A percentile compares a stretch with the other conserved stretches of the same genome.
phyloP scores from a whole-genome alignment of 2,888 invertebrate genomes.

The Epiblema foenella region DNA sequence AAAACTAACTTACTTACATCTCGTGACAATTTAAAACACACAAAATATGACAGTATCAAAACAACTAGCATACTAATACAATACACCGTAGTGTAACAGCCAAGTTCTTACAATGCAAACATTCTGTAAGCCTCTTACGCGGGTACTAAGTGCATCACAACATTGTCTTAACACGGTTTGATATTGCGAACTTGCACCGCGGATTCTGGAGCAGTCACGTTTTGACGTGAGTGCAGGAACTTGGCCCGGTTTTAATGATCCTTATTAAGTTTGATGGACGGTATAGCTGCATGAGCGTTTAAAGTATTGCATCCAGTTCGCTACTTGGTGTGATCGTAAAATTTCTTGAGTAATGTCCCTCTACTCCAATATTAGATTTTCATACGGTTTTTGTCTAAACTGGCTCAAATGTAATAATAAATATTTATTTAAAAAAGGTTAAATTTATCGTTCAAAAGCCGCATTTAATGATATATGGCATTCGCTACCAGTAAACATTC shows the following conservation, averaged over 20 bases:
- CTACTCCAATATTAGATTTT: too few species aligned
- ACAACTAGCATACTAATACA: constrained; percentile 15
- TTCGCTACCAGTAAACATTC: too few species aligned
- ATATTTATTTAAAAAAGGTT: too few species aligned
- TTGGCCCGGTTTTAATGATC: constrained; percentile 19
- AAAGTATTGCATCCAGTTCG: constrained; percentile 6
- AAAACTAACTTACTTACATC: neutral
- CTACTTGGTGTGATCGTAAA: neutral
- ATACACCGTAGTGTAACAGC: constrained; percentile 14
- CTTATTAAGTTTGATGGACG: neutral
- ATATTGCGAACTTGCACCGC: constrained; percentile 11
- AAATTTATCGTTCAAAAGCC: too few species aligned
- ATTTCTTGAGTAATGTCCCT: neutral
- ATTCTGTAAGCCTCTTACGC: constrained; percentile 26
- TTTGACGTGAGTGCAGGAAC: constrained; percentile 12
- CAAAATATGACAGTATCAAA: constrained; percentile 4
- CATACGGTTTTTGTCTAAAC: too few species aligned
- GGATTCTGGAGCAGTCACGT: constrained; percentile 22
- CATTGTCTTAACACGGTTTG: constrained; percentile 31
- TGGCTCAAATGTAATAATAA: too few species aligned
- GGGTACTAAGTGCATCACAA: constrained; percentile 32
- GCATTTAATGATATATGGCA: too few species aligned
- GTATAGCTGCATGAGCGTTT: constrained; percentile 3
- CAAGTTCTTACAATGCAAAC: constrained; percentile 35
- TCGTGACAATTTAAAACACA: neutral